Evolutionary conservation across 2,797 vertebrate species (phyloP).

Genomic region (Sparus aurata): DNA sequence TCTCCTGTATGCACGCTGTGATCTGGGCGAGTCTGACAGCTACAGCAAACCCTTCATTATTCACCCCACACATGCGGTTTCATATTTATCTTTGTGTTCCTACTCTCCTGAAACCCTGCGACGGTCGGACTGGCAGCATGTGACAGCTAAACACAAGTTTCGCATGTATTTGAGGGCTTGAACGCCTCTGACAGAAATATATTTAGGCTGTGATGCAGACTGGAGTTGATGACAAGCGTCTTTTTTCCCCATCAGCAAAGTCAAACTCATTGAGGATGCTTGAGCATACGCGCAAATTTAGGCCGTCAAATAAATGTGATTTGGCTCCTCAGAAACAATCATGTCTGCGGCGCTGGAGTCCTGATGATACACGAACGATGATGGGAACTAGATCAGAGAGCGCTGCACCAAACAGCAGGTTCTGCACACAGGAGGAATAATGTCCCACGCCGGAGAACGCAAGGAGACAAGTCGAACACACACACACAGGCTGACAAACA

Average conservation of each 20-base stretch:
- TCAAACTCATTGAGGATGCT: slow-evolving; percentile 27
- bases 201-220: slow-evolving; percentile 16
- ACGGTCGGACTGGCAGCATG: slow-evolving; percentile 51
- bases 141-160: slow-evolving; percentile 53
- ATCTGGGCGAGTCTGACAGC: slow-evolving; percentile 65
- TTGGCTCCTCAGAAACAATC: slow-evolving; percentile 29
- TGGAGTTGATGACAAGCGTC: slow-evolving; percentile 8
- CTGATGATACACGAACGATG: slow-evolving; percentile 14
- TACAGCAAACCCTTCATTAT: slow-evolving; percentile 64
- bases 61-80: slow-evolving; percentile 45
- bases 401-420: neutral
- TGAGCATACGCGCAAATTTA: slow-evolving; percentile 5
- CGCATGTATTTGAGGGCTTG: slow-evolving; percentile 12
- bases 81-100: slow-evolving; percentile 62
- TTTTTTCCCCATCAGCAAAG: slow-evolving; percentile 29
- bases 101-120: slow-evolving; percentile 27
- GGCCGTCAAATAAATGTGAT: slow-evolving; percentile 18
- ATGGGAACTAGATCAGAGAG: slow-evolving; percentile 11
- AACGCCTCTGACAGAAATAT: slow-evolving; percentile 46
- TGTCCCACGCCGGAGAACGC: neutral
- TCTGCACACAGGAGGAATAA: slow-evolving; percentile 11
- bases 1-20: slow-evolving; percentile 56
- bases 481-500: slow-evolving; percentile 6
- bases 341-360: neutral
- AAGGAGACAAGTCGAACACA: neutral